A percentile compares a stretch with the other conserved stretches of the same genome.
These are phyloP conservation scores for Lysandra coridon DNA, from an alignment of 2,888 invertebrate species.

Conservation along the genomic window DNA sequence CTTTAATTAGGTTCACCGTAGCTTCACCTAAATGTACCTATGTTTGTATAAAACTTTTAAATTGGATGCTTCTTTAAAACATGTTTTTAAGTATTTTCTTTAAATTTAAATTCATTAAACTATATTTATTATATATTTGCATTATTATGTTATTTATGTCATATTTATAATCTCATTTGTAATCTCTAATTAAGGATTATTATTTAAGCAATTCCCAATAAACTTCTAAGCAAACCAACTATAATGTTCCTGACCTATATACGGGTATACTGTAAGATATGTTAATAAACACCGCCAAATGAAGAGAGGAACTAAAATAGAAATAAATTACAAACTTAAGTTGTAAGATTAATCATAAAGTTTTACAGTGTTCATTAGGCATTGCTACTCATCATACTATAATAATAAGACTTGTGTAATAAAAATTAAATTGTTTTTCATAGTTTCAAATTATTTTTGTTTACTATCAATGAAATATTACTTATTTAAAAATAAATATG, in stretches of 20 bases:
- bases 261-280: constrained; percentile 15
- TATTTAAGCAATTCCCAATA: background rate
- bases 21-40: too few relatives aligned
- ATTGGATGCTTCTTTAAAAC: background rate
- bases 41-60: background rate
- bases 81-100: background rate
- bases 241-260: constrained; percentile 2
- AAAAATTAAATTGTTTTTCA: background rate
- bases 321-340: background rate
- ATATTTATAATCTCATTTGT: constrained; percentile 17
- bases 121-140: background rate
- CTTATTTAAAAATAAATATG: background rate
- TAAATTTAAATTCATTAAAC: background rate
- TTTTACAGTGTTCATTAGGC: background rate
- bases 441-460: background rate
- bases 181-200: constrained; percentile 17
- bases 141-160: background rate
- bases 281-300: background rate
- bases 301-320: background rate
- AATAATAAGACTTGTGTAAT: background rate
- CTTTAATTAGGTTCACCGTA: too few relatives aligned
- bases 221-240: background rate
- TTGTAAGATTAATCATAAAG: background rate
- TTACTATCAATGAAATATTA: background rate
- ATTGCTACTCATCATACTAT: background rate